Evolutionary conservation across 2,797 vertebrate species (phyloP).

Genomic region (Falco columbarius): DNA sequence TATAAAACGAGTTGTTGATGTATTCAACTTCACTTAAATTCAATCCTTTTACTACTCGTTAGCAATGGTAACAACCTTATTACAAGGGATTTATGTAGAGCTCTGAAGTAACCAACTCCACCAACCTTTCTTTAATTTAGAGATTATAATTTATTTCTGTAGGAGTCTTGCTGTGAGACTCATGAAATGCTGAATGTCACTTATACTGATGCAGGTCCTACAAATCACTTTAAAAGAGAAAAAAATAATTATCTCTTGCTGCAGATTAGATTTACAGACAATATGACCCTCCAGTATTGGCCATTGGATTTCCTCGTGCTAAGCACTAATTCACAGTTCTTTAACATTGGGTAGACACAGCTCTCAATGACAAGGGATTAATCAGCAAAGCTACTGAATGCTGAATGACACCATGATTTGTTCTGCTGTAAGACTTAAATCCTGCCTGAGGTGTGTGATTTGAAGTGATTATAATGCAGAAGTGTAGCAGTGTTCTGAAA

Average conservation of each 20-base stretch:
- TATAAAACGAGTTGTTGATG: neutral
- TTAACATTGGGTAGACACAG: neutral
- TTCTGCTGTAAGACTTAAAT: neutral
- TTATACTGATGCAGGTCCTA: neutral
- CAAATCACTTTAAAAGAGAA: constrained; percentile 39
- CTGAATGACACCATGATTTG: neutral
- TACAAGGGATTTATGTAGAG: constrained; percentile 25
- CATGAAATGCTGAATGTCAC: neutral
- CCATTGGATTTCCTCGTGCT: neutral
- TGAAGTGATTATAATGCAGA: neutral
- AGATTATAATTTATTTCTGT: neutral
- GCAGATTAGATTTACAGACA: constrained; percentile 15
- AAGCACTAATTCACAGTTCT: neutral
- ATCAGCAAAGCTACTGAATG: neutral
- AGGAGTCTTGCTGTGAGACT: neutral
- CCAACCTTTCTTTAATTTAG: neutral
- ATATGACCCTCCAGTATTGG: neutral
- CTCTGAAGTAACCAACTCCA: neutral
- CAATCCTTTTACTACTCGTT: neutral
- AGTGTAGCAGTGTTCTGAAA: neutral
- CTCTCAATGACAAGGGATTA: neutral
- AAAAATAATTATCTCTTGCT: neutral
- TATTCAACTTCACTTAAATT: neutral
- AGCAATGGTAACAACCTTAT: neutral
- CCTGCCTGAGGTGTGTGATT: neutral